Evolutionary conservation across 2,888 invertebrate genomes (phyloP).

Genomic region (Lasiommata megera): DNA sequence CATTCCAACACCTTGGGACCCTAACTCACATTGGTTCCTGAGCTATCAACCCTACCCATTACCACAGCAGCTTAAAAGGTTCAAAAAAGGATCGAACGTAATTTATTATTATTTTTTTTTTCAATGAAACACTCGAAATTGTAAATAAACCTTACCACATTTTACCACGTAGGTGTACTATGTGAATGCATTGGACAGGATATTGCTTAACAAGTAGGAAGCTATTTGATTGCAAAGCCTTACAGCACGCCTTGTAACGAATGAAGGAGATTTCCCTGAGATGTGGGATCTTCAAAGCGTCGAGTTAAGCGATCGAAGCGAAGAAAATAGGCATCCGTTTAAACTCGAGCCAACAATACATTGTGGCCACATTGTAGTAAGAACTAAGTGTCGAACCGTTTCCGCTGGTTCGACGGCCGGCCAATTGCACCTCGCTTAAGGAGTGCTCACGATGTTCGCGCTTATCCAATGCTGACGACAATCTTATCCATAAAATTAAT

Average conservation of each 20-base stretch:
- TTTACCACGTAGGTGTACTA: no score
- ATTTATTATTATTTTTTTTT: no score
- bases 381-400: constrained; percentile 25
- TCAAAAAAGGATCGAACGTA: no score
- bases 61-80: no score
- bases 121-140: no score
- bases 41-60: no score
- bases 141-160: no score
- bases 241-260: not conserved
- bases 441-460: constrained; percentile 33
- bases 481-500: not conserved
- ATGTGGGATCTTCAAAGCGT: not conserved
- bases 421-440: constrained; percentile 34
- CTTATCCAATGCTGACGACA: constrained; percentile 39
- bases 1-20: no score
- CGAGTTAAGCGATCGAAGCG: not conserved
- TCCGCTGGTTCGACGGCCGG: constrained; percentile 33
- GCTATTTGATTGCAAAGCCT: not conserved
- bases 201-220: not conserved
- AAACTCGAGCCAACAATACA: constrained; percentile 4
- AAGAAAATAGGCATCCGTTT: constrained; percentile 3
- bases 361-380: constrained; percentile 24
- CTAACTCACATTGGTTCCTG: no score
- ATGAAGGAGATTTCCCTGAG: not conserved
- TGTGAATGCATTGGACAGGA: no score